Evolutionary conservation across 2,888 invertebrate species (phyloP), one percentile per base, ranked within the genome.

Genomic region (Galerucella calmariensis): DNA sequence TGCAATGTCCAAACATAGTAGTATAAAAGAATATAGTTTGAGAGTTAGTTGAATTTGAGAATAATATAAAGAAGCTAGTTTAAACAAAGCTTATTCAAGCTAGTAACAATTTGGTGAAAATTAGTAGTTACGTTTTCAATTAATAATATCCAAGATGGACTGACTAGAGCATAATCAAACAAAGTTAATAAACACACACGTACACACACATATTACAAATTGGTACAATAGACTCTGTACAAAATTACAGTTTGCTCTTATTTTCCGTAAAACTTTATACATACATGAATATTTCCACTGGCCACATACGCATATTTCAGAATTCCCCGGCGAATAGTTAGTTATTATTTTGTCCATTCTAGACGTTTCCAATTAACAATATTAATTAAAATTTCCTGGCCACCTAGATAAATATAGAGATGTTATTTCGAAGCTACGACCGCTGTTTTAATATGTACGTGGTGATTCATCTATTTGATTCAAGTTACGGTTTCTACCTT

Each of bases 321-420:
- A 81, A 82, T 79, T 81, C 82, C 78, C 79, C 61, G 58, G 79
- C 73, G 83, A 79, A 82, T 80, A 80, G 80, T 79, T 79, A 79
- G 80, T 81, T 84, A 83, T 84, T 83, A 83, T 83, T 84, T 82
- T 81, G 82, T 84, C 81, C 82, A 82, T 83, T 79, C 83, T 81
- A 81, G 84, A 82, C 82, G 83, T 82, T 84, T 84, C 84, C 84
- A 84, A 85, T 85, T 85, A 85, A 83, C 83, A 81, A 84, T 85
- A 84, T 85, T 84, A 85, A 85, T 85, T 85, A 84, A 85, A 84
- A 85, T 85, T 83, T 85, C 83, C 83, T 81, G 82, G 80, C 82
- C 82, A 84, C 83, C 84, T 84, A 84, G 83, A 84, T 82, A 85
- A 85, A 84, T 84, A 84, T 81, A 83, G 79, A 81, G 81, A 81